phyloP scores from a whole-genome alignment of 2,113 vertebrate genomes.

The Emberiza fucata region DNA sequence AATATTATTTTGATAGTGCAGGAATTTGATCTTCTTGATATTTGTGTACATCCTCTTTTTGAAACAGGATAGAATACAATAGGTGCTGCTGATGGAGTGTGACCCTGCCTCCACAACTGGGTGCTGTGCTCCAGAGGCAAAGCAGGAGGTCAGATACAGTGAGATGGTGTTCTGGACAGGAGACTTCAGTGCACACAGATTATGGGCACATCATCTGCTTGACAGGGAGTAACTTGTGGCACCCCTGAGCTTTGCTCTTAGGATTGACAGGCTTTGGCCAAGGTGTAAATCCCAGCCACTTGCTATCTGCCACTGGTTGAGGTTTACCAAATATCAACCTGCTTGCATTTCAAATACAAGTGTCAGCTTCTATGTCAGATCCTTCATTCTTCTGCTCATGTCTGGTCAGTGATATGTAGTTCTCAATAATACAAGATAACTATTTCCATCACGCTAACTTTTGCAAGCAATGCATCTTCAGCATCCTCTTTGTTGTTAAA shows the following conservation, averaged over 20 bases:
- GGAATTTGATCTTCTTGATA: background rate
- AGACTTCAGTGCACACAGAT: background rate
- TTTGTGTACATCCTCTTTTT: background rate
- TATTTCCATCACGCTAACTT: background rate
- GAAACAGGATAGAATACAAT: background rate
- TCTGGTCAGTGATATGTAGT: background rate
- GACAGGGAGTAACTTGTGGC: background rate
- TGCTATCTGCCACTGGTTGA: background rate
- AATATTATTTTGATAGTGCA: background rate
- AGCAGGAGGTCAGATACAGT: background rate
- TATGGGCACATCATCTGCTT: background rate
- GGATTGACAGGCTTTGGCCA: background rate
- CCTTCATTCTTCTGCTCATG: background rate
- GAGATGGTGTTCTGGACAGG: background rate
- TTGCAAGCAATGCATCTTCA: background rate
- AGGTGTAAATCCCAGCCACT: background rate
- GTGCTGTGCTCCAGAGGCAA: background rate
- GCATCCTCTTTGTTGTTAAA: background rate
- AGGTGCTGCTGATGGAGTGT: background rate
- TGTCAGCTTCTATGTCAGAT: background rate
- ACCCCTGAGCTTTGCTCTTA: background rate
- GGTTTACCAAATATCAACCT: background rate
- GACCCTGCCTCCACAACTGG: background rate
- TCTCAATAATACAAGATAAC: background rate
- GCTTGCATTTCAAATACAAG: background rate